A percentile compares a stretch with the other conserved stretches of the same genome.
Evolutionary conservation across 2,888 invertebrate genomes (phyloP).

Genomic region (Crocallis elinguaria): DNA sequence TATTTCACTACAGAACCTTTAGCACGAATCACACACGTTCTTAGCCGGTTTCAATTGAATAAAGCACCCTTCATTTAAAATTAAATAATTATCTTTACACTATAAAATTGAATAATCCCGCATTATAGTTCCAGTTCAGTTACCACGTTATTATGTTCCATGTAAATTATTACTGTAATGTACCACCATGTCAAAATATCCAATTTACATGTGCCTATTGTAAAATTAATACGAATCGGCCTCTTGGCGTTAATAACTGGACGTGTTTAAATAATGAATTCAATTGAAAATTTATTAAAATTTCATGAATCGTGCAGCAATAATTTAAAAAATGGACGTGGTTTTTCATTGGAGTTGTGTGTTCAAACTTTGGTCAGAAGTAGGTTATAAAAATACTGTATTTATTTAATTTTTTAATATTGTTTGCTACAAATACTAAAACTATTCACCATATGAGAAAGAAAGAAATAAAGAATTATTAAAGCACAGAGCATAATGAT

Average conservation of each 20-base stretch:
- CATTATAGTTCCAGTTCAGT: constrained; percentile 28
- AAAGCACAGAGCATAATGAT: constrained; percentile 3
- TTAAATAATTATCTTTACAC: not conserved
- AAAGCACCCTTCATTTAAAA: not conserved
- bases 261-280: constrained; percentile 3
- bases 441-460: no score
- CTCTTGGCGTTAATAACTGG: constrained; percentile 6
- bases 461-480: not conserved
- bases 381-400: no score
- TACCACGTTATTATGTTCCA: constrained; percentile 27
- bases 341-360: not conserved
- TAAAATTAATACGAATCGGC: constrained; percentile 24
- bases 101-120: constrained; percentile 32
- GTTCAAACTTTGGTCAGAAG: no score
- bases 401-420: no score
- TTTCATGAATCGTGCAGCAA: not conserved
- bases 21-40: no score
- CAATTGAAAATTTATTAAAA: constrained; percentile 3
- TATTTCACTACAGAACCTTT: no score
- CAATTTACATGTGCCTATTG: constrained; percentile 29
- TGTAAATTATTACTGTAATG: constrained; percentile 33
- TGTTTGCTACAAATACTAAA: no score
- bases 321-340: not conserved
- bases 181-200: constrained; percentile 28
- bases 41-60: no score